A percentile compares a stretch with the other conserved stretches of the same genome.
Conservation (phyloP, 1,140 invertebrate species). For the Neodiprion lecontei region DNA sequence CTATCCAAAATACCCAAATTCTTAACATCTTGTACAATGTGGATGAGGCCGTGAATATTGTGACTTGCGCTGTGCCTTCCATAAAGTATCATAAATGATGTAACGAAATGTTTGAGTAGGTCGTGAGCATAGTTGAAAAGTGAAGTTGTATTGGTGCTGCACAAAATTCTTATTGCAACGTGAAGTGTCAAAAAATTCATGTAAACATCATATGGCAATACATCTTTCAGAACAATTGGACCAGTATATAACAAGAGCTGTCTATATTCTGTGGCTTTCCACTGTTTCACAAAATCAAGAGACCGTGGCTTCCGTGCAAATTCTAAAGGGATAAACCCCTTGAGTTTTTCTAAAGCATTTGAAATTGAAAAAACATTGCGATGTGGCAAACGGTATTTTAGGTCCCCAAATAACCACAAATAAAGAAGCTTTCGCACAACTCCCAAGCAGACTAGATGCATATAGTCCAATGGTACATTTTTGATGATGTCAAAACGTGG, state of each 20-base stretch:
- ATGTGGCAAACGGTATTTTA: neutral
- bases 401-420: neutral
- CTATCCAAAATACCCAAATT: neutral
- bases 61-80: neutral
- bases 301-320: slow-evolving; percentile 39
- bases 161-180: neutral
- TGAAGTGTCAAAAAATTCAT: neutral
- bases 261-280: slow-evolving; percentile 46
- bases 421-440: neutral
- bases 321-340: slow-evolving; percentile 32
- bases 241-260: slow-evolving; percentile 12
- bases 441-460: neutral
- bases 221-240: slow-evolving; percentile 26
- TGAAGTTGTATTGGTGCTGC: slow-evolving; percentile 10
- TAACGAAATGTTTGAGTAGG: neutral
- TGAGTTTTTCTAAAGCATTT: slow-evolving; percentile 11
- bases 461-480: neutral
- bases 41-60: neutral
- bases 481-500: too few relatives aligned
- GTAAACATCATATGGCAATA: slow-evolving; percentile 10
- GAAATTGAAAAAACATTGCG: slow-evolving; percentile 3
- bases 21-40: neutral
- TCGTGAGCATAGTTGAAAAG: slow-evolving; percentile 6
- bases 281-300: slow-evolving; percentile 31
- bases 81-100: neutral